A percentile compares a stretch with the other conserved stretches of the same genome.
Evolutionary conservation across 1,140 invertebrate species (phyloP).

Genomic region (Bradysia coprophila): DNA sequence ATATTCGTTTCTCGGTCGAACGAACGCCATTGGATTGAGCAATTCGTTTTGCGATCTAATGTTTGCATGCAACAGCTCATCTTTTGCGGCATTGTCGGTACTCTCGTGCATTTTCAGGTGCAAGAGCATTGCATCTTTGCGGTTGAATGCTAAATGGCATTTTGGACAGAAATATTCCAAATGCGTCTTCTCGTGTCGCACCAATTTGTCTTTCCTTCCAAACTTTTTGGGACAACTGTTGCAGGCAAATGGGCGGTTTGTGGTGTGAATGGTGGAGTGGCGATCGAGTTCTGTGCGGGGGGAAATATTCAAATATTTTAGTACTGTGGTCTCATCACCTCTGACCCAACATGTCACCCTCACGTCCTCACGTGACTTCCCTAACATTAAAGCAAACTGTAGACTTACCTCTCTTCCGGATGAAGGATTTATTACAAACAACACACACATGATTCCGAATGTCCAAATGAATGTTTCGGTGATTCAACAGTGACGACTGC

Average conservation of each 20-base stretch:
- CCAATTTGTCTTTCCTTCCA: constrained; percentile 41
- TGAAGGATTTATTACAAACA: constrained; percentile 39
- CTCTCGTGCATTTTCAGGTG: too few relatives aligned
- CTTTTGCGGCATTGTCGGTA: too few relatives aligned
- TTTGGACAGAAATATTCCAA: not conserved
- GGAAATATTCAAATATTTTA: too few relatives aligned
- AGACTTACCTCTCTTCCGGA: constrained; percentile 36
- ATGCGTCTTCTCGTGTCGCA: constrained; percentile 38
- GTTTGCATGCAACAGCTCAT: too few relatives aligned
- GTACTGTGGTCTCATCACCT: too few relatives aligned
- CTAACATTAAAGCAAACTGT: too few relatives aligned
- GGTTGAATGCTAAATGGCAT: not conserved
- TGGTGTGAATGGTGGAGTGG: constrained; percentile 37
- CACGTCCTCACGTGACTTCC: too few relatives aligned
- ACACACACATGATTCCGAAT: constrained; percentile 30
- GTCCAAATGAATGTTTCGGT: constrained; percentile 26
- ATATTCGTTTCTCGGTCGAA: too few relatives aligned
- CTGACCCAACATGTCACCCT: too few relatives aligned
- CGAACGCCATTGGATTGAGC: too few relatives aligned
- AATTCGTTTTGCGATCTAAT: too few relatives aligned
- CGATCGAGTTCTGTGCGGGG: constrained; percentile 44
- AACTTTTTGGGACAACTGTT: constrained; percentile 40
- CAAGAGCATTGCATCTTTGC: not conserved
- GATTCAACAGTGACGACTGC: constrained; percentile 25
- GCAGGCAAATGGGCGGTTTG: constrained; percentile 38